These are phyloP conservation scores for Cantharis lateralis DNA, from an alignment of 2,888 invertebrate genomes.

Conservation along the genomic window DNA sequence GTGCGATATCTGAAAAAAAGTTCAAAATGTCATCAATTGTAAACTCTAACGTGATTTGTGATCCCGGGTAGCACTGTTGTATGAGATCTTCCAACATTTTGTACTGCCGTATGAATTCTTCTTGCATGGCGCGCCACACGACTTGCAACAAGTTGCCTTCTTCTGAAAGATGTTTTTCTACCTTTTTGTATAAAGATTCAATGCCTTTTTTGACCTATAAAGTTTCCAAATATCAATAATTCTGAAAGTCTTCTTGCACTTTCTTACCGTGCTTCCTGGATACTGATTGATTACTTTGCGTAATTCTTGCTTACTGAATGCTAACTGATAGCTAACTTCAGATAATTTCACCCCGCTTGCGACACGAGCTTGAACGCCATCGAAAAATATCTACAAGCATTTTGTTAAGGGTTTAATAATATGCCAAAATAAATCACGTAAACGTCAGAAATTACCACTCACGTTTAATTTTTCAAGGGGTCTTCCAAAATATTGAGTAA, in stretches of 20 bases:
- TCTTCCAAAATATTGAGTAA: conserved; percentile 91
- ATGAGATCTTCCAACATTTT: conserved; percentile 91
- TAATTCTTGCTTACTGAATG: conserved; percentile 95
- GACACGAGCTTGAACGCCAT: conserved; percentile 93
- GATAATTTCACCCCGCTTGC: conserved; percentile 94
- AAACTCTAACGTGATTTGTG: conserved; percentile 92
- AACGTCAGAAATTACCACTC: conserved; percentile 44
- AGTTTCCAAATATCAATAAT: conserved; percentile 2
- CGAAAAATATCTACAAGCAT: conserved; percentile 83
- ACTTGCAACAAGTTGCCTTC: conserved; percentile 93
- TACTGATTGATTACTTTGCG: conserved; percentile 93
- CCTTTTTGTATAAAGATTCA: conserved; percentile 91
- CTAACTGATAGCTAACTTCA: conserved; percentile 97
- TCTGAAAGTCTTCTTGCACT: neutral
- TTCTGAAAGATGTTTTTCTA: conserved; percentile 96
- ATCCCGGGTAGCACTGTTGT: conserved; percentile 94
- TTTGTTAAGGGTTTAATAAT: neutral
- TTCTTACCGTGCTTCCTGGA: conserved; percentile 69
- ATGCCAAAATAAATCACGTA: too few relatives aligned
- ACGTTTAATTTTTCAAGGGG: conserved; percentile 91
- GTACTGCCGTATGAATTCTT: conserved; percentile 97
- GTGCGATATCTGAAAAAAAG: conserved; percentile 98
- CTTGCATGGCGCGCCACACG: conserved; percentile 99
- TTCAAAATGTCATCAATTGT: conserved; percentile 93
- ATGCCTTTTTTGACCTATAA: conserved; percentile 89